phyloP scores from a whole-genome alignment of 2,888 invertebrate species.

The Aporophyla nigra region DNA sequence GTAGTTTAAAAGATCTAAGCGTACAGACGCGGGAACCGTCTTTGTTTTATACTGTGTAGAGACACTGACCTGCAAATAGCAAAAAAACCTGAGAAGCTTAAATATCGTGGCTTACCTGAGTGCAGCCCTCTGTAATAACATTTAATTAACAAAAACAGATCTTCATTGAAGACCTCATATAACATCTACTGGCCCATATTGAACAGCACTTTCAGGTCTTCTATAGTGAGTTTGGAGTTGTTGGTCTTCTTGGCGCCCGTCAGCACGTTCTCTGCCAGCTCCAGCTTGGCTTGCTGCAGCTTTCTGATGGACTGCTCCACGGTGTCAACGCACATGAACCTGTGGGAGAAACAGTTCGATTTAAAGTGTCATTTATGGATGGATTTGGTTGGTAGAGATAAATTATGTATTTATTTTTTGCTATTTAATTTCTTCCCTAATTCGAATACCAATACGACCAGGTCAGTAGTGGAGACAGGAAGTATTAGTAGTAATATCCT shows the following conservation, averaged over 20 bases:
- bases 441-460: too few species aligned
- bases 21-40: too few species aligned
- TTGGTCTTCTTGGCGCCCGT: constrained; percentile 92
- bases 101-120: too few species aligned
- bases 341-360: constrained; percentile 71
- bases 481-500: too few species aligned
- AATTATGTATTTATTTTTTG: too few species aligned
- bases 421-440: too few species aligned
- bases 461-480: too few species aligned
- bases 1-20: too few species aligned
- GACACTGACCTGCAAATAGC: too few species aligned
- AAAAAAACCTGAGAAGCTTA: too few species aligned
- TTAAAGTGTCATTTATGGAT: background rate
- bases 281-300: constrained; percentile 95
- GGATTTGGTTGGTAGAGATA: too few species aligned
- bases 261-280: constrained; percentile 94
- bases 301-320: constrained; percentile 96
- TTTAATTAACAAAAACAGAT: background rate
- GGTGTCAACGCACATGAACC: constrained; percentile 95
- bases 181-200: constrained; percentile 83
- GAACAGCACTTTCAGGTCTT: constrained; percentile 94
- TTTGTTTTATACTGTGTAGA: too few species aligned
- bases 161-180: background rate
- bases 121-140: background rate
- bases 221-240: constrained; percentile 94